phyloP scores from a whole-genome alignment of 2,797 vertebrate genomes.

The Gymnocypris eckloni region DNA sequence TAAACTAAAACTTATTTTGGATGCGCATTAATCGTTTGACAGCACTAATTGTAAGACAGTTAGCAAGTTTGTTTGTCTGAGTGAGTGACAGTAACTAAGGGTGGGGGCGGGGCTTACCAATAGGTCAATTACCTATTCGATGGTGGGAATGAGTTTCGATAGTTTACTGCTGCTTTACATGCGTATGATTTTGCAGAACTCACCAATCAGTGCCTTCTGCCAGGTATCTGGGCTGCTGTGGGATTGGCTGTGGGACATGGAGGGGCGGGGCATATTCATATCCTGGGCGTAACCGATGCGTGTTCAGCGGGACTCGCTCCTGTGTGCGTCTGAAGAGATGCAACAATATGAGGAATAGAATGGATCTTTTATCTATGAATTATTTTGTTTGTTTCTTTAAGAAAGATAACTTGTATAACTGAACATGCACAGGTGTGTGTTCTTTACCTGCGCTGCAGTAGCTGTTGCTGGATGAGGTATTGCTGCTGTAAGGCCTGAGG shows the following conservation, averaged over 20 bases:
- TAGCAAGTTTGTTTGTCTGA: too few species aligned
- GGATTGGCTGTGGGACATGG: conserved; percentile 88
- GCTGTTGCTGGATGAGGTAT: conserved; percentile 99
- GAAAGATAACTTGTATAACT: not conserved
- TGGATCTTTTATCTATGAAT: not conserved
- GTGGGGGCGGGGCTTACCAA: too few species aligned
- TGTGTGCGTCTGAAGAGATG: conserved; percentile 72
- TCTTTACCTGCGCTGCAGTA: conserved; percentile 79
- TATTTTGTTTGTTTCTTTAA: not conserved
- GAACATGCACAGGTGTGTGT: not conserved
- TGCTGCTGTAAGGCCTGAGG: conserved; percentile 99
- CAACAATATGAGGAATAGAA: not conserved
- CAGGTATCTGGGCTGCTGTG: conserved; percentile 93
- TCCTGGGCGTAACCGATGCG: conserved; percentile 91
- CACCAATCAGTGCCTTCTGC: conserved; percentile 98
- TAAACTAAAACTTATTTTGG: too few species aligned
- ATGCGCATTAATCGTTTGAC: too few species aligned
- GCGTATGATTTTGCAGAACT: conserved; percentile 61
- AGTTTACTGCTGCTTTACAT: not conserved
- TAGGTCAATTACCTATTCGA: not conserved
- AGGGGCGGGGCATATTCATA: conserved; percentile 94
- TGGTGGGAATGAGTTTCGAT: not conserved
- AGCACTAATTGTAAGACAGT: too few species aligned
- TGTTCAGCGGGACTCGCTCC: conserved; percentile 92
- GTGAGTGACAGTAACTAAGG: too few species aligned